Percentiles rank a stretch among this genome's conserved stretches.
phyloP scores from a whole-genome alignment of 2,888 invertebrate species.

The Apamea sordens region DNA sequence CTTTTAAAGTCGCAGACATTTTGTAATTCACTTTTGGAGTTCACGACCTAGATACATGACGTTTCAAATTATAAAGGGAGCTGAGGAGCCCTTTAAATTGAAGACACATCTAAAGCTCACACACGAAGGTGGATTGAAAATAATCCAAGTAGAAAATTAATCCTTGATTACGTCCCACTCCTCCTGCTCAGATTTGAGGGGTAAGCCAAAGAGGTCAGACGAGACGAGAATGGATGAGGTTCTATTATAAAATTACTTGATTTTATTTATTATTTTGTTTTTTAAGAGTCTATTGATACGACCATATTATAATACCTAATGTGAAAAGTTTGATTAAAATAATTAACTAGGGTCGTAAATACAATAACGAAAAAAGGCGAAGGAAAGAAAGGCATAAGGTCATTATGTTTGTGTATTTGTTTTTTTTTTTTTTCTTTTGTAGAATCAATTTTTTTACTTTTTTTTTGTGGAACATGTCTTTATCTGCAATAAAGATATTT shows the following conservation, averaged over 20 bases:
- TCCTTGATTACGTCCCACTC: constrained; percentile 88
- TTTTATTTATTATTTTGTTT: background rate
- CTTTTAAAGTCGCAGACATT: constrained; percentile 1
- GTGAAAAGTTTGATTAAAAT: background rate
- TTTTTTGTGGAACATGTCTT: too few species aligned
- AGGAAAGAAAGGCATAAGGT: too few species aligned
- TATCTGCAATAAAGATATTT: too few species aligned
- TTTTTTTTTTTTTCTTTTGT: too few species aligned
- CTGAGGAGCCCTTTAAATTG: constrained; percentile 82
- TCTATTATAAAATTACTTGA: background rate
- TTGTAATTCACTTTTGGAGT: constrained; percentile 53
- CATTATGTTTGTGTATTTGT: too few species aligned
- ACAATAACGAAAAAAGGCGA: background rate
- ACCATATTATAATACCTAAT: background rate
- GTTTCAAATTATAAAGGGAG: constrained; percentile 77
- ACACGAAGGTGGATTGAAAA: constrained; percentile 88
- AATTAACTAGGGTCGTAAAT: background rate
- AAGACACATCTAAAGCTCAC: constrained; percentile 85
- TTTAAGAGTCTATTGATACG: background rate
- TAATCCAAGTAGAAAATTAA: constrained; percentile 90
- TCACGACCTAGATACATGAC: constrained; percentile 62
- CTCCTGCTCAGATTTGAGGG: constrained; percentile 79
- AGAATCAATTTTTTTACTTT: too few species aligned
- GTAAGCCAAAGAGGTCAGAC: constrained; percentile 68
- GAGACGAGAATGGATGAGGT: constrained; percentile 64